These are phyloP conservation scores for Nephrotoma flavescens DNA, from an alignment of 2,888 invertebrate species.

Conservation along the genomic window DNA sequence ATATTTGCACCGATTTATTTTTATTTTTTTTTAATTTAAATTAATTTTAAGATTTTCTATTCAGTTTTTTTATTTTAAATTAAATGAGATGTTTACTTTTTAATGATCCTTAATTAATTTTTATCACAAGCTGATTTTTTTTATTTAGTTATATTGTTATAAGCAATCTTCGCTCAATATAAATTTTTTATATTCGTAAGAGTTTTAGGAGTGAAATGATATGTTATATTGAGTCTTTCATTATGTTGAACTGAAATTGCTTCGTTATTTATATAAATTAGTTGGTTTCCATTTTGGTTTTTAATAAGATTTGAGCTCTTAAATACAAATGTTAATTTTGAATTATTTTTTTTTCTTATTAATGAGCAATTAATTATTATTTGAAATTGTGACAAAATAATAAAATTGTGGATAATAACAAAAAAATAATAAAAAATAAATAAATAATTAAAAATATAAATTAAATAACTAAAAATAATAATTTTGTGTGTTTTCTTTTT, in stretches of 20 bases:
- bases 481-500: not conserved
- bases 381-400: not conserved
- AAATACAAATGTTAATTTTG: not conserved
- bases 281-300: not conserved
- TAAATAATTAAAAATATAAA: not conserved
- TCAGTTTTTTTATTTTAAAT: not conserved
- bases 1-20: slow-evolving; percentile 5
- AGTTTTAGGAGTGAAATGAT: slow-evolving; percentile 7
- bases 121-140: slow-evolving; percentile 5
- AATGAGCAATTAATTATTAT: not conserved
- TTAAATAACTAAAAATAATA: not conserved
- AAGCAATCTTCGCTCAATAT: slow-evolving; percentile 5
- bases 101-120: not conserved
- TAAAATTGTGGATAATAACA: not conserved
- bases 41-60: not conserved
- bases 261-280: not conserved
- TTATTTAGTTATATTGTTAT: not conserved
- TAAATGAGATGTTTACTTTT: not conserved
- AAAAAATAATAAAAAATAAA: not conserved
- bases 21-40: not conserved
- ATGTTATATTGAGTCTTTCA: slow-evolving; percentile 11
- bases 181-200: not conserved
- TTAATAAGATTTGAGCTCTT: not conserved
- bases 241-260: slow-evolving; percentile 6
- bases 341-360: not conserved